Conservation (phyloP, 1,140 invertebrate species). For the honey bee (Apis mellifera) region DNA sequence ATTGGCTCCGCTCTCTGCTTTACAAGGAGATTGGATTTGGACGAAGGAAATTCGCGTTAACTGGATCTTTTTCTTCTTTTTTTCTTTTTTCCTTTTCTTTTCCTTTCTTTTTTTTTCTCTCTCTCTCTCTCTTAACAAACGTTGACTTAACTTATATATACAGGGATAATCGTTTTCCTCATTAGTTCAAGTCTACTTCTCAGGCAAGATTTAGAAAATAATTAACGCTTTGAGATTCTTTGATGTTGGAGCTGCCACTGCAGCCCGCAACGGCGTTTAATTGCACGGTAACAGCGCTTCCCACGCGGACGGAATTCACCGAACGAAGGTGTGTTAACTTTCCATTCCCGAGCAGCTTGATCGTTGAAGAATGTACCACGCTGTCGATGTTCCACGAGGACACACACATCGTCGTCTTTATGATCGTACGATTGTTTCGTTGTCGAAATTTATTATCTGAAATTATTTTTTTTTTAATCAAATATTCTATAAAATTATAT, state of each 20-base stretch:
- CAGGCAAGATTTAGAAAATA: slow-evolving; percentile 22
- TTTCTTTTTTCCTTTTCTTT: background rate
- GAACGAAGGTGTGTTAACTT: slow-evolving; percentile 38
- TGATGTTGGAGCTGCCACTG: background rate
- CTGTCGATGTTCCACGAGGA: background rate
- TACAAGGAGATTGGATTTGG: background rate
- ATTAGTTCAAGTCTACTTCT: slow-evolving; percentile 23
- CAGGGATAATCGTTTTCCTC: slow-evolving; percentile 30
- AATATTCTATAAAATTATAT: no score
- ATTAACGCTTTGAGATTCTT: slow-evolving; percentile 16
- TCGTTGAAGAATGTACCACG: slow-evolving; percentile 24
- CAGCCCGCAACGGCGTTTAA: slow-evolving; percentile 20
- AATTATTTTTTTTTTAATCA: background rate
- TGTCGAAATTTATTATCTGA: background rate
- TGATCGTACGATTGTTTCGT: background rate
- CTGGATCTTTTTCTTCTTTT: background rate
- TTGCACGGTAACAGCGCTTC: slow-evolving; percentile 45
- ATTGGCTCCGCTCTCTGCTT: background rate
- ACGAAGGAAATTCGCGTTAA: background rate
- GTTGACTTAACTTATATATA: background rate
- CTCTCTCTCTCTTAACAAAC: background rate
- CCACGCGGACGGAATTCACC: slow-evolving; percentile 30
- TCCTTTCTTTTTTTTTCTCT: no score
- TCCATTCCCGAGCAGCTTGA: slow-evolving; percentile 28
- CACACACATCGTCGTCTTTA: background rate